These are phyloP conservation scores for Microplitis mediator DNA, from an alignment of 1,140 invertebrate species.

Conservation along the genomic window DNA sequence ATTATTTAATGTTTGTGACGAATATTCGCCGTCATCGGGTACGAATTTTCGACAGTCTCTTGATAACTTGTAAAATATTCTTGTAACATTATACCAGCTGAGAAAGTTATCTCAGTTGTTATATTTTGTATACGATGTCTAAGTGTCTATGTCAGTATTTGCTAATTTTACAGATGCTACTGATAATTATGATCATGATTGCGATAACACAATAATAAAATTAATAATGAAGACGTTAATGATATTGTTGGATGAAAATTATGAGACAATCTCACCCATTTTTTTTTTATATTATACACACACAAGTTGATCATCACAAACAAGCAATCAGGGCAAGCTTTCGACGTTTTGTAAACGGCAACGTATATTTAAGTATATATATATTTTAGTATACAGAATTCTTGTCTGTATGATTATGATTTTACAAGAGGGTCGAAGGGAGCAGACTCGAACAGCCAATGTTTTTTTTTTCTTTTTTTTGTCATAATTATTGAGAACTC, in stretches of 20 bases:
- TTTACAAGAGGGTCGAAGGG: too few relatives aligned
- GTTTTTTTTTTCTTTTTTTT: too few relatives aligned
- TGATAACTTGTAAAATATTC: constrained; percentile 18
- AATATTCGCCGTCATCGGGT: constrained; percentile 9
- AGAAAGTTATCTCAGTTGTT: neutral
- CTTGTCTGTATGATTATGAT: neutral
- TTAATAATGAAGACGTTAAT: neutral
- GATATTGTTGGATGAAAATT: constrained; percentile 18
- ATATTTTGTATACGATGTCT: neutral
- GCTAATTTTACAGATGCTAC: too few relatives aligned
- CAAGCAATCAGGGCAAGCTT: constrained; percentile 15
- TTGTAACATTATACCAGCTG: constrained; percentile 14
- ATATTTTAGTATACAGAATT: neutral
- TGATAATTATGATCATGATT: too few relatives aligned
- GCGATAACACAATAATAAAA: neutral
- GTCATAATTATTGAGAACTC: too few relatives aligned
- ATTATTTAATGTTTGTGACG: constrained; percentile 13
- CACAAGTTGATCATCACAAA: constrained; percentile 26
- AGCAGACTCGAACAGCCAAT: too few relatives aligned
- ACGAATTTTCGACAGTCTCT: constrained; percentile 10
- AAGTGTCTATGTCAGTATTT: too few relatives aligned
- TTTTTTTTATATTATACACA: constrained; percentile 26
- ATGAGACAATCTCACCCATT: constrained; percentile 19
- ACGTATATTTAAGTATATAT: too few relatives aligned
- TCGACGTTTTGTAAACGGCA: constrained; percentile 12